Evolutionary conservation across 2,113 vertebrate species (phyloP).

Genomic region (Hirundichthys speculiger): DNA sequence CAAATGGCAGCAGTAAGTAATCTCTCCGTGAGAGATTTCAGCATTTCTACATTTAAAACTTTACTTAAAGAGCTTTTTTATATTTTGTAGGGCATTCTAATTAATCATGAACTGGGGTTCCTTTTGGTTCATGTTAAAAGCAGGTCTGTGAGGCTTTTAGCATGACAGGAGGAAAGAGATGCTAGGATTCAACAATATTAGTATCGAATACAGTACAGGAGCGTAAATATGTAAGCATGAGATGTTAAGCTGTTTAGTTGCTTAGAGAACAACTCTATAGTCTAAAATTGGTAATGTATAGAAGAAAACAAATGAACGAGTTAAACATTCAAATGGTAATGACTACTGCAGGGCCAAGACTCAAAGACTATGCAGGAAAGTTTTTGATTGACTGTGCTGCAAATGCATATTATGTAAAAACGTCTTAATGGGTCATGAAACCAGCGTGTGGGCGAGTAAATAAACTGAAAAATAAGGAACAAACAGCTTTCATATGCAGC

Average conservation of each 20-base stretch:
- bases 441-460: conserved; percentile 37
- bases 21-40: conserved; percentile 50
- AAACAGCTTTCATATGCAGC: conserved; percentile 27
- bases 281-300: neutral
- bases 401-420: conserved; percentile 19
- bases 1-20: conserved; percentile 58
- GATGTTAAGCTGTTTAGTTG: no score
- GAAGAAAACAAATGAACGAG: neutral
- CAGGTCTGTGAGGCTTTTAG: conserved; percentile 9
- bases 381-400: conserved; percentile 8
- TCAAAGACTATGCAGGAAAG: neutral
- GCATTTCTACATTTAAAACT: conserved; percentile 37
- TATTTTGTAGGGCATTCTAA: conserved; percentile 29
- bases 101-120: conserved; percentile 47
- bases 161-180: neutral
- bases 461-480: conserved; percentile 17
- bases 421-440: conserved; percentile 35
- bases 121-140: conserved; percentile 20
- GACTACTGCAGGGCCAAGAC: neutral
- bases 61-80: conserved; percentile 28
- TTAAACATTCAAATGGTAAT: neutral
- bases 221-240: neutral
- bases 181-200: neutral
- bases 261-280: neutral
- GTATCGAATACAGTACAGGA: neutral